These are phyloP conservation scores for Pseudococcus longispinus DNA, from an alignment of 2,888 invertebrate genomes.

Conservation along the genomic window DNA sequence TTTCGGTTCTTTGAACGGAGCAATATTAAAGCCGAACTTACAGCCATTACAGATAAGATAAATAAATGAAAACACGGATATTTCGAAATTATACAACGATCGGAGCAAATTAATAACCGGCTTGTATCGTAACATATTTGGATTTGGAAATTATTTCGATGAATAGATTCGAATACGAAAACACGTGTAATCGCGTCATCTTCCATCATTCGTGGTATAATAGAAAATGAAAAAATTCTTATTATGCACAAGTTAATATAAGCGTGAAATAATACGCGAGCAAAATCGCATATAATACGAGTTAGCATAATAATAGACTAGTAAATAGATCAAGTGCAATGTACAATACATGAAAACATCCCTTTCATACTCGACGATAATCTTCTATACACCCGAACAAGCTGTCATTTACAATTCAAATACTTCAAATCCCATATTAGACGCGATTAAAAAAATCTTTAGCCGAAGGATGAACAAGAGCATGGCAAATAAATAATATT, in stretches of 20 bases:
- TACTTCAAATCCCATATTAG: not conserved
- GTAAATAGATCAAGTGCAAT: slow-evolving; percentile 28
- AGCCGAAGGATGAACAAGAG: not conserved
- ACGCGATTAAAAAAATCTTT: not conserved
- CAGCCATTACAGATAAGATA: not conserved
- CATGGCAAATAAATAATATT: not conserved
- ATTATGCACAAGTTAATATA: not conserved
- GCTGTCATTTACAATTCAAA: slow-evolving; percentile 36
- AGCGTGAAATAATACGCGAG: slow-evolving; percentile 17
- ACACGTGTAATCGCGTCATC: slow-evolving; percentile 22
- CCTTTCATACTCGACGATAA: slow-evolving; percentile 18
- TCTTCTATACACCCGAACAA: not conserved
- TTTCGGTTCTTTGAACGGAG: too few species aligned
- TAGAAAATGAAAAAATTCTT: not conserved
- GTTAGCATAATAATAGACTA: slow-evolving; percentile 28
- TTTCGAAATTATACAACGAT: not conserved
- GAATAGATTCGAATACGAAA: not conserved
- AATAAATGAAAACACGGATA: not conserved
- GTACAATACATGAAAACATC: slow-evolving; percentile 35
- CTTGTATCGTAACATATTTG: not conserved
- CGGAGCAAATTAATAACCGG: not conserved
- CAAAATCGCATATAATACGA: slow-evolving; percentile 32
- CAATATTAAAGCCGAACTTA: not conserved
- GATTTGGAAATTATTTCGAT: not conserved
- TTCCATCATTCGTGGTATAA: not conserved